Conservation (phyloP, 2,888 invertebrate genomes). For the Leptothorax acervorum region DNA sequence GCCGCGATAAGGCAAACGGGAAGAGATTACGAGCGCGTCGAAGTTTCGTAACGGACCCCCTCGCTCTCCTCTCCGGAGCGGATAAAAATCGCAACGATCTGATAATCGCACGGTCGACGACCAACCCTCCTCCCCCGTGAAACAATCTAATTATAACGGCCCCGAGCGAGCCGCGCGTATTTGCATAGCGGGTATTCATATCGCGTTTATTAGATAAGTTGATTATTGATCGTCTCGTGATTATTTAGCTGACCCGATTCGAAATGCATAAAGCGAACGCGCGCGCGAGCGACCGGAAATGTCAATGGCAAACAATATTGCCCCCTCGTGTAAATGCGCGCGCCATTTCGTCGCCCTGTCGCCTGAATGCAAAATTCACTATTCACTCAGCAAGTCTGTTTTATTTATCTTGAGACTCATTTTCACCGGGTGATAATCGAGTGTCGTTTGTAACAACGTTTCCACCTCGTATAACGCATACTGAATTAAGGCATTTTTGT, state of each 20-base stretch:
- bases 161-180: conserved; percentile 10
- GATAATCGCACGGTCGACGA: conserved; percentile 26
- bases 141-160: conserved; percentile 9
- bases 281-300: conserved; percentile 28
- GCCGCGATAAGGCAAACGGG: background rate
- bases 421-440: background rate
- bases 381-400: conserved; percentile 13
- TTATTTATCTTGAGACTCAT: conserved; percentile 18
- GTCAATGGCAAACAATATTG: conserved; percentile 34
- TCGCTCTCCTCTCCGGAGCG: background rate
- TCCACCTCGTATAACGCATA: background rate
- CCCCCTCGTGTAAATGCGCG: conserved; percentile 17
- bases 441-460: background rate
- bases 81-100: conserved; percentile 32
- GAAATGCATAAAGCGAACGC: conserved; percentile 30
- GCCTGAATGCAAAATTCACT: conserved; percentile 28
- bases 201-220: conserved; percentile 46
- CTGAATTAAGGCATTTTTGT: conserved; percentile 64
- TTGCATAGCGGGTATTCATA: conserved; percentile 19
- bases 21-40: conserved; percentile 4
- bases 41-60: conserved; percentile 1
- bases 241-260: conserved; percentile 46
- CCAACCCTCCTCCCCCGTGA: background rate
- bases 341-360: conserved; percentile 35
- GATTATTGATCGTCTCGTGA: conserved; percentile 42